Base-by-base conservation (phyloP, 2,113 vertebrate genomes). In the Aptenodytes forsteri region DNA sequence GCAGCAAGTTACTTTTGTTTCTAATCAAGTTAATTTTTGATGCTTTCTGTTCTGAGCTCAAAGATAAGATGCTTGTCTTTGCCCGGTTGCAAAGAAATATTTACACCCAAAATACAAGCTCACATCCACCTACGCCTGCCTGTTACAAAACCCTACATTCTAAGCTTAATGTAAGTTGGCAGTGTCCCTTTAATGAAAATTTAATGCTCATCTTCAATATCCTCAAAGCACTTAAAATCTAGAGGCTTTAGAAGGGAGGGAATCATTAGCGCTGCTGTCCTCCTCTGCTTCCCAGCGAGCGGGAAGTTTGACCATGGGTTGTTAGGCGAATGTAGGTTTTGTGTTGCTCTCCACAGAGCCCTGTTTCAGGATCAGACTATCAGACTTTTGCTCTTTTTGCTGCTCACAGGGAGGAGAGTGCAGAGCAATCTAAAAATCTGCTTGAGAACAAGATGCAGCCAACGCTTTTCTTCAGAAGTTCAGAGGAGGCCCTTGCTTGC, bases 181-280 rank as follows among this genome's bases (percentile, higher is more conserved):
- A 87, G 83, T 85, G 67, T 94, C 86, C 91, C 42, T 96, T 95
- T 96, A 92, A 96, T 96, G 87, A 93, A 97, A 97, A 83, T 89
- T 90, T 97, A 90, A 94, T 93, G 87, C 71, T 81, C 84, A 42
- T 58, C 83, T 92, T 87, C 91, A 49, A 6, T 78, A 55, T 96
- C 83, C 83, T 97, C 95, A 84, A 90, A 67, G 64, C 47, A 65
- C 61, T 77, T 73, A 58, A 91, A 96, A 82, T 83, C 25, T 29
- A 34, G 70, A 79, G 38, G 65, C 83, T 84, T 95, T 75, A 78
- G 69, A 95, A 94, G 72, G 62, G 38, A 92, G 46, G 59, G 29
- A 59, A 59, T 96, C 62, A 91, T 96, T 95, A 96, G 70, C 9
- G 13, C 66, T 20, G 8, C 83, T 0, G 1, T 71, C 38, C 75